Evolutionary conservation across 1,140 invertebrate species (phyloP), one percentile per base, ranked within the genome.

Genomic region (Halesus radiatus): DNA sequence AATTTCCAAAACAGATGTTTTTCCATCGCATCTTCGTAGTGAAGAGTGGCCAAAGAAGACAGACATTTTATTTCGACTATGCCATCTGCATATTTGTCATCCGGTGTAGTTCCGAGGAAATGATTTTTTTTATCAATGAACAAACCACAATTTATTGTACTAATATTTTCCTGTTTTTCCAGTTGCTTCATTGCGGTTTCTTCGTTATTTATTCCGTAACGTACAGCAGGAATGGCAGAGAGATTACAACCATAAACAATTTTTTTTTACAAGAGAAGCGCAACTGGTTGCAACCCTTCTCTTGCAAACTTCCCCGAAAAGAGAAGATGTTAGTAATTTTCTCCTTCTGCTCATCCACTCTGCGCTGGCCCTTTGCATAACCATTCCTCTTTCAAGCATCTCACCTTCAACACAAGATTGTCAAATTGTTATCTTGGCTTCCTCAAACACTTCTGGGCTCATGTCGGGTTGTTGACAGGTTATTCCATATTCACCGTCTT

Each of bases 11-110:
- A 60, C 16, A 3, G 20, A 13, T 60, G 20, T 60, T 20, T 79
- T 23, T 60, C 3, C 56, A 60, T 60, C 18, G 18, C 20, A 18
- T 60, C 56, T 60, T 60, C n/a, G 3, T 23, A 13, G 16, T n/a
- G 1, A 13, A 60, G 18, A 45, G 37, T 23, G 7, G 13, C 20
- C 15, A 37, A 26, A n/a, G 78, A 60, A 64, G 50, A 26, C 5
- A 68, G 78, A 52, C 78, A 79, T 74, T 79, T 79, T 20, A 79
- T 79, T 79, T 79, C 78, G 37, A 79, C 58, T 64, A 75, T 64
- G 3, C 72, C 58, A 29, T 80, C 70, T 62, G 15, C 32, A 45
- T 62, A 62, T 10, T 56, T 22, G 3, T 70, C 78, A 76, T 80
- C 79, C 16, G 79, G 79, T 37, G 74, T 76, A 1, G 73, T 60